Conservation (phyloP, 1,140 invertebrate species). For the Aphis craccivora region DNA sequence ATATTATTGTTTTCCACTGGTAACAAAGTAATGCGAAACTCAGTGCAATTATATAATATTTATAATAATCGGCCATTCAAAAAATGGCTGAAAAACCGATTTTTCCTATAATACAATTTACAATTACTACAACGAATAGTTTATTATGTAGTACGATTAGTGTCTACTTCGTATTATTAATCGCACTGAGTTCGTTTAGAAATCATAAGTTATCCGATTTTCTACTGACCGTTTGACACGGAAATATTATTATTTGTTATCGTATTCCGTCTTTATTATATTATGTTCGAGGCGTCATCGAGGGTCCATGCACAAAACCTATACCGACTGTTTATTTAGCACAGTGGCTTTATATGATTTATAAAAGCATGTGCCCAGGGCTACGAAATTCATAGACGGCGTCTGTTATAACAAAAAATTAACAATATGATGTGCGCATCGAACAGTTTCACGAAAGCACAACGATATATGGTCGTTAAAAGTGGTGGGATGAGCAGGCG, state of each 20-base stretch:
- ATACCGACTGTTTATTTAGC: not conserved
- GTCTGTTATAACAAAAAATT: conserved; percentile 7
- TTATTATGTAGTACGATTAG: not conserved
- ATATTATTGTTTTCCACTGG: not conserved
- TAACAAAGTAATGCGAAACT: not conserved
- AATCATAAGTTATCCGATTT: not conserved
- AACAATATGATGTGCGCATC: not conserved
- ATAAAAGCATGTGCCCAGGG: not conserved
- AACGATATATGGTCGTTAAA: not conserved
- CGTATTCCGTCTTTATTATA: not conserved
- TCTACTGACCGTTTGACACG: not conserved
- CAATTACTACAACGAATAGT: not conserved
- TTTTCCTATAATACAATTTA: not conserved
- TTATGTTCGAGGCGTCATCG: not conserved
- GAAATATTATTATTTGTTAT: not conserved
- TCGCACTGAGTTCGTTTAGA: not conserved
- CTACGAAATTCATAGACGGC: not conserved
- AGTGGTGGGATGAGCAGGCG: not conserved
- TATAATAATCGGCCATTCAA: not conserved
- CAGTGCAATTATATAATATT: not conserved
- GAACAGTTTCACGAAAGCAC: not conserved
- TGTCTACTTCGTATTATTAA: not conserved
- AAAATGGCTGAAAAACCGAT: not conserved
- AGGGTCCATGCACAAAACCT: not conserved
- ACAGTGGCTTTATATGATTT: not conserved